These are phyloP conservation scores for Protomyctophum bolini DNA, from an alignment of 2,113 vertebrate species.

Conservation along the genomic window DNA sequence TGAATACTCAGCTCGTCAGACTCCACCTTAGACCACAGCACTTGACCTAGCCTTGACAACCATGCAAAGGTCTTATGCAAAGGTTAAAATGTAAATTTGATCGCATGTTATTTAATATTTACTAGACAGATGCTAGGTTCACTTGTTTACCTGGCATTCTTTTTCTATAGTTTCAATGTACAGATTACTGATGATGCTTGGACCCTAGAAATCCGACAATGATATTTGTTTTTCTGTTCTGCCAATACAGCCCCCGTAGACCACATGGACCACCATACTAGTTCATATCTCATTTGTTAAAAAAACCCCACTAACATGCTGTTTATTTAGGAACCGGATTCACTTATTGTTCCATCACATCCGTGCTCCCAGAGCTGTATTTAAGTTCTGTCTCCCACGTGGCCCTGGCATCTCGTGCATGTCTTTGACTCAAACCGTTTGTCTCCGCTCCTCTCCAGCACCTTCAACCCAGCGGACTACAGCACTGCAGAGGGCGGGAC, in stretches of 20 bases:
- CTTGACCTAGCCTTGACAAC: no score
- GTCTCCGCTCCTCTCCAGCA: slow-evolving; percentile 77
- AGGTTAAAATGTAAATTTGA: no score
- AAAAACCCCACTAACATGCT: neutral
- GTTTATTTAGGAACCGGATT: neutral
- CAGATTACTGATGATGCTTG: no score
- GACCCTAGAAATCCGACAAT: neutral
- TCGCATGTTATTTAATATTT: no score
- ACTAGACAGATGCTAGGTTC: no score
- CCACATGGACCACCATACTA: neutral
- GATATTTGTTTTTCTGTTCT: neutral
- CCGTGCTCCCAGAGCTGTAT: no score
- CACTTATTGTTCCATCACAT: neutral
- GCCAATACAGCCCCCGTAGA: neutral
- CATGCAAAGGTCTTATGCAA: no score
- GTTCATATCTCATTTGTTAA: neutral
- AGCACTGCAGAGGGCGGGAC: slow-evolving; percentile 73
- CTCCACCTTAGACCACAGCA: no score
- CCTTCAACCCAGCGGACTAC: slow-evolving; percentile 96
- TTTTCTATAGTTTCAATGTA: no score
- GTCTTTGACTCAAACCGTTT: neutral
- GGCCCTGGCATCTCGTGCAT: neutral
- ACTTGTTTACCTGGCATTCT: no score
- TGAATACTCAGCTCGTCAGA: no score
- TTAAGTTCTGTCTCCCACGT: no score